phyloP scores from a whole-genome alignment of 37 sponge, comb jelly and placozoan genomes.

The Ianthella basta region DNA sequence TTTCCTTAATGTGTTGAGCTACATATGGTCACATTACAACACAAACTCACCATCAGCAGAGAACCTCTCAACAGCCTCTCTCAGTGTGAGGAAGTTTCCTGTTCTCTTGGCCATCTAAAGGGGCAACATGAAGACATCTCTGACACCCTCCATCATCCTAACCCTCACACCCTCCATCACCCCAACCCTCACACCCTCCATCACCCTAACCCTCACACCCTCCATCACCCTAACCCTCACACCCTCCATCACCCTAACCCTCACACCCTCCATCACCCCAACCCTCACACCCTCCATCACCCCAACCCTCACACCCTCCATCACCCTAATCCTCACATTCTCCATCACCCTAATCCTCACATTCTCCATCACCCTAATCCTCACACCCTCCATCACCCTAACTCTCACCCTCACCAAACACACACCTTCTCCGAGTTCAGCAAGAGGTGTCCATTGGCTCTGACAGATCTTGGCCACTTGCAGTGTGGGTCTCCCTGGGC shows the following conservation, averaged over 20 bases:
- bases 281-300: background rate
- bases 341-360: no score
- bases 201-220: background rate
- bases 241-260: background rate
- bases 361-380: no score
- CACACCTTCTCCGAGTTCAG: slow-evolving; percentile 97
- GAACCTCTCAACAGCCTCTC: slow-evolving; percentile 77
- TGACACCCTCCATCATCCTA: no score
- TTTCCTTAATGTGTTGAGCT: background rate
- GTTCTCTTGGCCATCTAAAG: slow-evolving; percentile 95
- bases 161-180: no score
- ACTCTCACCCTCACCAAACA: background rate
- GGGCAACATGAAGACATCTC: background rate
- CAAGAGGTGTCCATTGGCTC: slow-evolving; percentile 96
- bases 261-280: no score
- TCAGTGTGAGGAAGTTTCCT: slow-evolving; percentile 94
- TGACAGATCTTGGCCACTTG: slow-evolving; percentile 87
- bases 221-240: background rate
- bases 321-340: no score
- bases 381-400: background rate
- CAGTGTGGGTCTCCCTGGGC: slow-evolving; percentile 24
- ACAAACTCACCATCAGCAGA: slow-evolving; percentile 85
- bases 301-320: background rate
- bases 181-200: background rate
- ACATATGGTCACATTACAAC: background rate